Percentiles rank a stretch among this genome's conserved stretches.
phyloP scores from a whole-genome alignment of 2,797 vertebrate genomes.

The Rhinophrynus dorsalis region DNA sequence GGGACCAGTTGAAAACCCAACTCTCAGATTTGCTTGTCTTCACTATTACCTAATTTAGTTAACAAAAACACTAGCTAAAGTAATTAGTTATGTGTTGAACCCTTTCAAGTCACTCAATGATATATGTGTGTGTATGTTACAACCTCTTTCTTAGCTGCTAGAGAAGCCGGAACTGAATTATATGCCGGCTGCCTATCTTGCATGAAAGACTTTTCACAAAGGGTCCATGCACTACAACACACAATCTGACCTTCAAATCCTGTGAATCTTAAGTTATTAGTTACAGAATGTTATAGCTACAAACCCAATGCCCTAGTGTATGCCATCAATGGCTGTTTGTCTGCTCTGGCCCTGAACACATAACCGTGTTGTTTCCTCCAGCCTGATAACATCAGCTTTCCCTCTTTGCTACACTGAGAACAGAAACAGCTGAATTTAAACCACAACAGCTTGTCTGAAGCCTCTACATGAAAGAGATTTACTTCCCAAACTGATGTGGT shows the following conservation, averaged over 20 bases:
- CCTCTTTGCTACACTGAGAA: not conserved
- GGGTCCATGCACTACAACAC: conserved; percentile 18
- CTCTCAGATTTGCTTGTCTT: too few relatives aligned
- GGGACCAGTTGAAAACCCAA: too few relatives aligned
- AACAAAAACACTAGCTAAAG: not conserved
- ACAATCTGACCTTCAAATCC: conserved; percentile 44
- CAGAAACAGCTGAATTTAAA: conserved; percentile 41
- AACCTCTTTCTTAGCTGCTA: conserved; percentile 11
- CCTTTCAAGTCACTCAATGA: not conserved
- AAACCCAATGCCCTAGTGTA: conserved; percentile 36
- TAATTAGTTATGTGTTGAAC: not conserved
- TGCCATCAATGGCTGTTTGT: conserved; percentile 46
- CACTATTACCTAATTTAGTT: not conserved
- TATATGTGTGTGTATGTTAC: not conserved
- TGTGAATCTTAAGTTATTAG: conserved; percentile 38
- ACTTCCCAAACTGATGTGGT: conserved; percentile 33
- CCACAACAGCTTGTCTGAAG: conserved; percentile 6
- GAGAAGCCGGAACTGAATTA: not conserved
- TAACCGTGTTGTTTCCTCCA: conserved; percentile 14
- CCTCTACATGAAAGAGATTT: conserved; percentile 15
- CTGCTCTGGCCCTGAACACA: conserved; percentile 42
- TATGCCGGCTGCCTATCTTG: conserved; percentile 13
- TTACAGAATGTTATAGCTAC: conserved; percentile 41
- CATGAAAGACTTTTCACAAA: conserved; percentile 14
- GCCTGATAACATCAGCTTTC: conserved; percentile 35